Evolutionary conservation across 2,113 vertebrate genomes (phyloP), one percentile per base, ranked within the genome.

Genomic region (Malurus elegans): DNA sequence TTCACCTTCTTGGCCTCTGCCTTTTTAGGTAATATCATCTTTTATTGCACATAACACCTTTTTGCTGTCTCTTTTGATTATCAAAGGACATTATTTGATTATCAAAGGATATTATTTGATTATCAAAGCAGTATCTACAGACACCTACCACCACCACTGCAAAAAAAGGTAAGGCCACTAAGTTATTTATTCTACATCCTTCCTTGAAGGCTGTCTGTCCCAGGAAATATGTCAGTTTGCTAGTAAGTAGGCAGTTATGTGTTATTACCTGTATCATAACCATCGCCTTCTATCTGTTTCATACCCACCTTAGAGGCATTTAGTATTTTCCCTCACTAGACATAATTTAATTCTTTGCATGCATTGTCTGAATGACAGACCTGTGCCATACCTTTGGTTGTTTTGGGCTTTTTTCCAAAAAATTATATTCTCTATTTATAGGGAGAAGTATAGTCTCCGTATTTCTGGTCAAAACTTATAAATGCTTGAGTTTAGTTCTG

Each of bases 141-240:
- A 64, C 8, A 64, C 16, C 23, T 7, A 10, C 3, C 6, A 53
- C 15, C 9, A 38, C 8, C 18, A 26, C 7, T 6, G 0, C 2
- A 15, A 36, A 23, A 57, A 72, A 60, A 51, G 3, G 4, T 29
- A 75, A 85, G 17, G 11, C 9, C 13, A 70, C 36, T 48, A 51
- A 66, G 5, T 84, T 54, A 40, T 82, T 92, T 76, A 61, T 83
- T 86, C 44, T 29, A 72, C 12, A 31, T 54, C 29, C 36, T 85
- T 86, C 17, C 16, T 87, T 67, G 88, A 79, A 88, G 48, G 10
- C 40, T 90, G 12, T 85, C 18, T 79, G 18, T 90, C 51, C 15
- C 32, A 78, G 42, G 25, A 88, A 79, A 65, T 3, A 18, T 4
- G 3, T 28, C 42, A 60, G 18, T 75, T 78, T 65, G 19, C 29